These are phyloP conservation scores for Callionymus lyra DNA, from an alignment of 2,113 vertebrate species.

Conservation along the genomic window DNA sequence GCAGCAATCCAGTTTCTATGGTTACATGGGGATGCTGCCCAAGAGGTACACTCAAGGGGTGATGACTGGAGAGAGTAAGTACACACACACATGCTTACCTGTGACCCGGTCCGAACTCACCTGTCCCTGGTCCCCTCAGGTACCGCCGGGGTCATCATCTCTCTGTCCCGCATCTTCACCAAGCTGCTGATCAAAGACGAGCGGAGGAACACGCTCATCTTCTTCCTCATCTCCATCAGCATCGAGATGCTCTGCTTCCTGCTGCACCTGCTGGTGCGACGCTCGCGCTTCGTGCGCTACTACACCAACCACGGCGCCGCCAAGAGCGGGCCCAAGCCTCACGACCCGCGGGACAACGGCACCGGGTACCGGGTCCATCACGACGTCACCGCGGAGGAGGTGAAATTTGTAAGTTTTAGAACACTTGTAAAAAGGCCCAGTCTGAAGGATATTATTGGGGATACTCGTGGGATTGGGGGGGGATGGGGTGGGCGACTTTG, in stretches of 20 bases:
- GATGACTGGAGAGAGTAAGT: slow-evolving; percentile 98
- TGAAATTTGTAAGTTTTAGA: slow-evolving; percentile 82
- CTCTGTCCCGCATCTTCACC: slow-evolving; percentile 93
- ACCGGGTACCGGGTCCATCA: slow-evolving; percentile 83
- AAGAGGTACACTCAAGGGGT: slow-evolving; percentile 97
- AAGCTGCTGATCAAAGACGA: slow-evolving; percentile 85
- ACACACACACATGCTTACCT: background rate
- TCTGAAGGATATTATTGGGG: no score
- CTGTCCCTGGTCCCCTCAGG: slow-evolving; percentile 57
- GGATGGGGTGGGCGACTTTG: no score
- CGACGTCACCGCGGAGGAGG: slow-evolving; percentile 79
- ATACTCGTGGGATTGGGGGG: no score
- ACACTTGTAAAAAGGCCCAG: background rate
- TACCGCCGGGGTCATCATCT: slow-evolving; percentile 92
- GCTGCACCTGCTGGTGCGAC: slow-evolving; percentile 84
- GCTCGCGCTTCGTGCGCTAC: slow-evolving; percentile 80
- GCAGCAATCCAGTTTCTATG: slow-evolving; percentile 99
- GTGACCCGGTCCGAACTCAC: background rate
- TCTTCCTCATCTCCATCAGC: slow-evolving; percentile 88
- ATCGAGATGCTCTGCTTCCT: slow-evolving; percentile 92
- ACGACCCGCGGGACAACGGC: slow-evolving; percentile 42
- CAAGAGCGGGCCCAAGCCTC: slow-evolving; percentile 31
- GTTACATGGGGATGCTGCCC: slow-evolving; percentile 97
- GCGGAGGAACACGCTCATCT: slow-evolving; percentile 89
- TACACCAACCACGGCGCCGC: slow-evolving; percentile 70